Base-by-base conservation (phyloP, 2,888 invertebrate species). In the Melangyna quadrimaculata region DNA sequence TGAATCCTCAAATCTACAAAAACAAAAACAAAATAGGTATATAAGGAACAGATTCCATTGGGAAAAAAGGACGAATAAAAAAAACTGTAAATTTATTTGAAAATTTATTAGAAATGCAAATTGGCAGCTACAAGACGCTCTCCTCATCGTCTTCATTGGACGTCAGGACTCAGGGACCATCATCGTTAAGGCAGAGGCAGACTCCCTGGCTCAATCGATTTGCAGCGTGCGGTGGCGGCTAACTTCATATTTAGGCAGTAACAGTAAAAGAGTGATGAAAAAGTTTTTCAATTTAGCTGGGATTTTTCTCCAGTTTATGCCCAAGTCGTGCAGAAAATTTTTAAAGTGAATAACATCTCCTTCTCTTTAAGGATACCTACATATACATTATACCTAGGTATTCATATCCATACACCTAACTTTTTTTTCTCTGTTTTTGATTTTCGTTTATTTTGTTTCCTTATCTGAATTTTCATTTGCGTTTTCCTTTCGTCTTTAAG, bases 261-360 rank as follows among this genome's bases (percentile, higher is more conserved):
- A 84, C 79, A 84, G 75, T 79, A 84, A 84, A 75, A 84, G 79
- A 84, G 79, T 84, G 83, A 84, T 84, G 79, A 59, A 79, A 84
- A 84, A 84, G 83, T 84, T 84, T 84, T 84, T 79, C 79, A 84
- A 84, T 84, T 84, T 84, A 22, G 51, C 71, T 53, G 37, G 63
- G 63, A 43, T 83, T 74, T 83, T 78, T 73, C 70, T 43, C 55
- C 67, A 78, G 78, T 82, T 82, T 78, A 82, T 82, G 78, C 78
- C 69, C 73, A 73, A 78, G 78, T 82, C 82, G 78, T 82, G 82
- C 73, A 48, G 82, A 82, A 82, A 82, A 82, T 82, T 69, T 69
- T 78, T 78, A 78, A 82, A 82, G 73, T 82, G 67, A 51, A 67
- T 51, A 48, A 51, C 55, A 82, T 67, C 63, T 61, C 74, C 69